phyloP scores from a whole-genome alignment of 2,888 invertebrate species.

The Drosophila greeni region DNA sequence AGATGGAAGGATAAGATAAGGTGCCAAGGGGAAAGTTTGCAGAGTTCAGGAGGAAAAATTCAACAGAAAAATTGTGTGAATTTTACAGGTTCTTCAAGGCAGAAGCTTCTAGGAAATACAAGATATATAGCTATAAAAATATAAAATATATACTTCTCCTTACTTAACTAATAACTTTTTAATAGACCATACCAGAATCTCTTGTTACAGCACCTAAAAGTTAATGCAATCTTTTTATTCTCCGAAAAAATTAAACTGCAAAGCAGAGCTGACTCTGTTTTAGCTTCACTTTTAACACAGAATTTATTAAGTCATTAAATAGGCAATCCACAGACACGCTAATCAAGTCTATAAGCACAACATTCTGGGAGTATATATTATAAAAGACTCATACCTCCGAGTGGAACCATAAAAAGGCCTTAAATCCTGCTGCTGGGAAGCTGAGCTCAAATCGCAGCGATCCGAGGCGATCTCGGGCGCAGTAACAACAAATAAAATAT shows the following conservation, averaged over 20 bases:
- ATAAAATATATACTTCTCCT: not conserved
- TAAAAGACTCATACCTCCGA: conserved; percentile 13
- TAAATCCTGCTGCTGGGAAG: conserved; percentile 20
- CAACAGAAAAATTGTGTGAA: not conserved
- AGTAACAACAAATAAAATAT: conserved; percentile 54
- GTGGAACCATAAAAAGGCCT: conserved; percentile 28
- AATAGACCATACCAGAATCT: too few relatives aligned
- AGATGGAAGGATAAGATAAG: conserved; percentile 29
- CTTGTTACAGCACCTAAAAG: too few relatives aligned
- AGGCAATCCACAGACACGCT: conserved; percentile 15
- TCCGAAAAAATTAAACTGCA: conserved; percentile 6
- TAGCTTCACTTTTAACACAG: not conserved
- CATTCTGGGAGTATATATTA: conserved; percentile 20
- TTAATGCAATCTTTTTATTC: not conserved
- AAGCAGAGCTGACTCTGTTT: not conserved
- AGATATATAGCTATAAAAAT: not conserved
- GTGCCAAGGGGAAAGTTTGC: conserved; percentile 4
- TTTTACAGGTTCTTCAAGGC: not conserved
- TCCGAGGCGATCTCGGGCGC: conserved; percentile 32
- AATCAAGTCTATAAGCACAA: conserved; percentile 23
- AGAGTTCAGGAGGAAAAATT: too few relatives aligned
- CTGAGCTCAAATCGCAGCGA: conserved; percentile 3
- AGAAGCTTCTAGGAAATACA: too few relatives aligned
- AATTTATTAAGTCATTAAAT: conserved; percentile 33
- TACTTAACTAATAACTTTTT: not conserved